These are phyloP conservation scores for Emys orbicularis DNA, from an alignment of 2,797 vertebrate genomes.

Conservation along the genomic window DNA sequence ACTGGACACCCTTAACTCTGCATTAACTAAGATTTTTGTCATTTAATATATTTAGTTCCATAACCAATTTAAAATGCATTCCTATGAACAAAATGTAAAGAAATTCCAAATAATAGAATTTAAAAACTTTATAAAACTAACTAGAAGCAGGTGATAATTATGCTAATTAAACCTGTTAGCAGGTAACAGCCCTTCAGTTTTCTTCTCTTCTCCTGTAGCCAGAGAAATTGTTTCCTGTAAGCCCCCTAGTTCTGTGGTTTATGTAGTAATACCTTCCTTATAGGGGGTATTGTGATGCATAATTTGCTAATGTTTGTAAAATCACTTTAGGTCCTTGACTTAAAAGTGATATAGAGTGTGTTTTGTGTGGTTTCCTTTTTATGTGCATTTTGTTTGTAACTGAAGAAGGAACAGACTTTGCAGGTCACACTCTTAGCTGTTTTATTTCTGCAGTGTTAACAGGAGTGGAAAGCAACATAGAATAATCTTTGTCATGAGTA, in stretches of 20 bases:
- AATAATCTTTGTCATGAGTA: conserved; percentile 1
- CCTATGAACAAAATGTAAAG: neutral
- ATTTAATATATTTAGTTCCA: neutral
- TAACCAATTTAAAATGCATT: neutral
- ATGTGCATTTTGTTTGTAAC: neutral
- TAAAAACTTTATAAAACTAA: neutral
- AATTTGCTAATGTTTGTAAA: neutral
- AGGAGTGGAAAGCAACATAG: neutral
- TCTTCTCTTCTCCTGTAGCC: neutral
- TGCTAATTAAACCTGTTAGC: neutral
- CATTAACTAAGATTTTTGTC: neutral
- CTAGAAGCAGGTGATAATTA: neutral
- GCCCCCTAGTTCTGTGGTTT: neutral
- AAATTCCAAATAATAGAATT: neutral
- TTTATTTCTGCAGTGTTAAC: neutral
- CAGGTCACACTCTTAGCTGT: neutral
- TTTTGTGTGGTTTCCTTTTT: neutral
- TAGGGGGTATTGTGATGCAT: neutral
- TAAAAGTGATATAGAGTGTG: neutral
- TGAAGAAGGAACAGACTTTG: neutral
- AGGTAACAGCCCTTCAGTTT: neutral
- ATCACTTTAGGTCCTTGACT: neutral
- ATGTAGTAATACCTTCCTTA: neutral
- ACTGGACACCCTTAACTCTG: neutral
- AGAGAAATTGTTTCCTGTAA: neutral